Percentiles rank a stretch among this genome's conserved stretches.
Conservation (phyloP, 2,888 invertebrate species). For the Fragum whitleyi region DNA sequence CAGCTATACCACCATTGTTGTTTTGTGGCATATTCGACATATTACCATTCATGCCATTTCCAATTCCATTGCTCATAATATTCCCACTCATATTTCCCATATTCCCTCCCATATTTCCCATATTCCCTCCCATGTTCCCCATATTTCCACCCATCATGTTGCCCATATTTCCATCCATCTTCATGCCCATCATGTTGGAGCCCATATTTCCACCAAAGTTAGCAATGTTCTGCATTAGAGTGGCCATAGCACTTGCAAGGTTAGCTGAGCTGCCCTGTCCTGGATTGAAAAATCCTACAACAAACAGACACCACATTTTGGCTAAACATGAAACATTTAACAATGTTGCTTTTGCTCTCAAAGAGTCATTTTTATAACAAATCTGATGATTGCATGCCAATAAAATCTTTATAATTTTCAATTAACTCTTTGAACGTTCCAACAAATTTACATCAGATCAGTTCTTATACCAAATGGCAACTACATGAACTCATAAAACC, state of each 20-base stretch:
- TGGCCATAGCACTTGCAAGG: slow-evolving; percentile 31
- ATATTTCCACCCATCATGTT: slow-evolving; percentile 42
- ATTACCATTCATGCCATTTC: slow-evolving; percentile 20
- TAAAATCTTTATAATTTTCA: not conserved
- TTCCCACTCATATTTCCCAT: slow-evolving; percentile 30
- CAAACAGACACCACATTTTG: slow-evolving; percentile 44
- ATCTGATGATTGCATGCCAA: not conserved
- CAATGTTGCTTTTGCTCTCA: slow-evolving; percentile 17
- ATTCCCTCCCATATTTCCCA: slow-evolving; percentile 43
- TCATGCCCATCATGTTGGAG: slow-evolving; percentile 30
- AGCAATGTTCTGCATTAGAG: slow-evolving; percentile 57
- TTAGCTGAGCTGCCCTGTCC: slow-evolving; percentile 34
- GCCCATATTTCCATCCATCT: slow-evolving; percentile 34
- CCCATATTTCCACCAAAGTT: slow-evolving; percentile 58
- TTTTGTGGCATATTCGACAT: slow-evolving; percentile 10
- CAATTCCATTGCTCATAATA: slow-evolving; percentile 3
- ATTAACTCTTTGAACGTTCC: too few species aligned
- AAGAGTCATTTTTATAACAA: too few species aligned
- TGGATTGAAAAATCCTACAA: slow-evolving; percentile 52
- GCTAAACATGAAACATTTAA: slow-evolving; percentile 14
- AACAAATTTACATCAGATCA: too few species aligned
- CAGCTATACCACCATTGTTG: slow-evolving; percentile 42
- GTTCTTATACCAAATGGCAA: too few species aligned
- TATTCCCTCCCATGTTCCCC: slow-evolving; percentile 35
- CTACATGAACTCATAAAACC: too few species aligned